Conservation (phyloP, 1,140 invertebrate genomes). For the Rhynchophorus ferrugineus region DNA sequence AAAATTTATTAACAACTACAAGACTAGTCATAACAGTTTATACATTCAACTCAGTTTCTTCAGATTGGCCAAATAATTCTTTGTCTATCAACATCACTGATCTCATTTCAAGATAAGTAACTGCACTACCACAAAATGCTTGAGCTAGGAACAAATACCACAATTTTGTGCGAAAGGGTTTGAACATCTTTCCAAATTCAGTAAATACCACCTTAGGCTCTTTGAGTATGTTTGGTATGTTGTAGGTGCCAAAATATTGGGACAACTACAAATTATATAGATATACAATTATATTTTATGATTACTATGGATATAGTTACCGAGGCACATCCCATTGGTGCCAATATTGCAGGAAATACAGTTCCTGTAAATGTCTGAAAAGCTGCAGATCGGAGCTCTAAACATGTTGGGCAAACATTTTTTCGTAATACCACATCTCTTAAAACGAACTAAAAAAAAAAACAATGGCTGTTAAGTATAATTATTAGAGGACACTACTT, state of each 20-base stretch:
- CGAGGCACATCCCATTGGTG: slow-evolving; percentile 41
- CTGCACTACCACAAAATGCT: slow-evolving; percentile 37
- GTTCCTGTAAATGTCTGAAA: slow-evolving; percentile 38
- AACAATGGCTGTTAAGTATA: slow-evolving; percentile 6
- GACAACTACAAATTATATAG: slow-evolving; percentile 38
- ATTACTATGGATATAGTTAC: slow-evolving; percentile 22
- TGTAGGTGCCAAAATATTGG: slow-evolving; percentile 41
- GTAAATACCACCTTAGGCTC: slow-evolving; percentile 40
- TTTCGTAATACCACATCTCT: slow-evolving; percentile 36
- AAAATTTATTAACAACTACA: too few species aligned
- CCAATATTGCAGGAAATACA: slow-evolving; percentile 41
- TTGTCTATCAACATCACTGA: too few species aligned
- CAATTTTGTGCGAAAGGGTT: slow-evolving; percentile 38
- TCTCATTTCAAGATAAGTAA: slow-evolving; percentile 41
- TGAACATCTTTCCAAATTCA: slow-evolving; percentile 38
- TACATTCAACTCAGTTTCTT: too few species aligned
- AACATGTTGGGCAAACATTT: slow-evolving; percentile 39
- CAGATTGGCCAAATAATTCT: too few species aligned
- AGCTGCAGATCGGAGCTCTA: slow-evolving; percentile 39
- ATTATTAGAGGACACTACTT: not conserved
- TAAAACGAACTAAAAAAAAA: slow-evolving; percentile 37
- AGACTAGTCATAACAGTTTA: too few species aligned
- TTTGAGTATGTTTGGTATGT: slow-evolving; percentile 42
- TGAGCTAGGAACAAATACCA: slow-evolving; percentile 39
- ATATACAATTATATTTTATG: not conserved